These are phyloP conservation scores for Margarornis squamiger DNA, from an alignment of 2,797 vertebrate species.

Conservation along the genomic window DNA sequence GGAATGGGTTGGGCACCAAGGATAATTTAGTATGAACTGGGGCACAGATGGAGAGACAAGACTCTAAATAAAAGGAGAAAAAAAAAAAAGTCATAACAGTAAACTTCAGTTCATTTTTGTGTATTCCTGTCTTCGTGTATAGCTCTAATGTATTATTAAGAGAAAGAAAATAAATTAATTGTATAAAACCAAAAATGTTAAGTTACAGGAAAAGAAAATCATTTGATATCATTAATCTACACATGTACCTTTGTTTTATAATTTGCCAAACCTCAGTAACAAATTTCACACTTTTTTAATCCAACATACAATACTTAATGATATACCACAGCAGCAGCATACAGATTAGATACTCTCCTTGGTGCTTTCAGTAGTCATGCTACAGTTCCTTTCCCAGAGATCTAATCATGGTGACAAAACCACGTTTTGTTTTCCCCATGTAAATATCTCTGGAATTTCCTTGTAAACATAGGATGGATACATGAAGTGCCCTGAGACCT, in stretches of 20 bases:
- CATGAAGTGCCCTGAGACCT: not conserved
- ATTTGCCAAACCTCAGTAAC: not conserved
- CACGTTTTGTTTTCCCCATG: not conserved
- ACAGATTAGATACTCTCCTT: not conserved
- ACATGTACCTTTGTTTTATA: not conserved
- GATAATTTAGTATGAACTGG: not conserved
- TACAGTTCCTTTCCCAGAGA: not conserved
- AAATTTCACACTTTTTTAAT: not conserved
- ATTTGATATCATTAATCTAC: not conserved
- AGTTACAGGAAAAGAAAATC: not conserved
- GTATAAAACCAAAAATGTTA: not conserved
- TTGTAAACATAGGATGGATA: not conserved
- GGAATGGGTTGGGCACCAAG: not conserved
- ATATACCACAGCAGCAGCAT: not conserved
- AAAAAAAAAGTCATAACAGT: not conserved
- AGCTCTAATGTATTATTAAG: not conserved
- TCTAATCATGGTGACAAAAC: not conserved
- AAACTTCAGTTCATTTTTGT: not conserved
- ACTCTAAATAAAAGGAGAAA: not conserved
- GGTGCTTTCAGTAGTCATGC: not conserved
- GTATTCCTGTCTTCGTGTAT: not conserved
- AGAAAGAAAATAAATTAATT: not conserved
- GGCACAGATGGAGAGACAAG: not conserved
- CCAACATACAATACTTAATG: not conserved
- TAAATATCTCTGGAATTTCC: not conserved